phyloP scores from a whole-genome alignment of 2,113 vertebrate genomes.

The Leiothrix lutea region DNA sequence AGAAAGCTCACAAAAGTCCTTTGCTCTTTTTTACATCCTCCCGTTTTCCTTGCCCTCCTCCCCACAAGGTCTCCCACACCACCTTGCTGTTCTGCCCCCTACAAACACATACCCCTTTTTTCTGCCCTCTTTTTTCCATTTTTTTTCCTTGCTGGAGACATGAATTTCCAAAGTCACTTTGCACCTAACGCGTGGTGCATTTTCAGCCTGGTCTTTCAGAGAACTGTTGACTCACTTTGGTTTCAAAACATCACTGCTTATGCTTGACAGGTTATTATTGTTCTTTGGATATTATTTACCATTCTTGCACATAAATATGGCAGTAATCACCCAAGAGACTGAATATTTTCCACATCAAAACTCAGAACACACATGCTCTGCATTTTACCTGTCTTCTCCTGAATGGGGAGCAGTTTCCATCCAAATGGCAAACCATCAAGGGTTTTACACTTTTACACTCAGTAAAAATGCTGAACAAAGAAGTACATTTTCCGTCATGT shows the following conservation, averaged over 20 bases:
- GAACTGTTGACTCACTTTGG: not conserved
- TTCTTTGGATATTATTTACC: not conserved
- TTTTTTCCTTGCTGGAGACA: not conserved
- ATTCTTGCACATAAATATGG: not conserved
- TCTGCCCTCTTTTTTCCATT: not conserved
- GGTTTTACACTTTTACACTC: constrained; percentile 53
- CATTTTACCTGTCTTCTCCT: constrained; percentile 6
- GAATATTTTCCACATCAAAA: constrained; percentile 28
- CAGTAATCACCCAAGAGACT: not conserved
- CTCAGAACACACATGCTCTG: not conserved
- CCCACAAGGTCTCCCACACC: not conserved
- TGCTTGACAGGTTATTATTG: not conserved
- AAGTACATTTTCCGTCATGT: constrained; percentile 44
- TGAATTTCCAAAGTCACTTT: not conserved
- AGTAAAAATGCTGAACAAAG: constrained; percentile 54
- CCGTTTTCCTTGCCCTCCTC: not conserved
- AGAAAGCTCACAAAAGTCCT: constrained; percentile 45
- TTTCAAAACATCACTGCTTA: not conserved
- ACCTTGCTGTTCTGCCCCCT: not conserved
- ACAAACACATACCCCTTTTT: not conserved
- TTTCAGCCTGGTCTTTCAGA: not conserved
- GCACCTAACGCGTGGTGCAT: not conserved
- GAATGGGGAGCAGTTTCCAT: not conserved
- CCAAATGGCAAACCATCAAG: constrained; percentile 51
- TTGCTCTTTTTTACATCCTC: constrained; percentile 20